Conservation (phyloP, 2,888 invertebrate genomes). For the Nemoura dubitans region DNA sequence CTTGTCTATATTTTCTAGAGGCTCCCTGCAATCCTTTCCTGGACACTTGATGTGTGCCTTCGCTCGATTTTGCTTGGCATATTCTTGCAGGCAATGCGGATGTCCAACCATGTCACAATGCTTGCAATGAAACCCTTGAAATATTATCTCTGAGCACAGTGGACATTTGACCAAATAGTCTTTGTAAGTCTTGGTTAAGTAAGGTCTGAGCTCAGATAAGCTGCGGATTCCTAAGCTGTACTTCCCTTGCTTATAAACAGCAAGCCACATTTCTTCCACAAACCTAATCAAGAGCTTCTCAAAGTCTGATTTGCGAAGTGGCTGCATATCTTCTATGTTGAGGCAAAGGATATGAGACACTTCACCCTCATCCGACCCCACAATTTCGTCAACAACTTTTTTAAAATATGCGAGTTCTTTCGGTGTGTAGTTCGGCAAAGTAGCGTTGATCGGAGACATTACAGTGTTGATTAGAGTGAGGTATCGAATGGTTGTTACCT, state of each 20-base stretch:
- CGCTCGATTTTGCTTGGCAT: background rate
- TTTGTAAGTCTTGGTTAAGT: conserved; percentile 10
- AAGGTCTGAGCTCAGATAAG: conserved; percentile 1
- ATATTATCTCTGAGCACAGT: background rate
- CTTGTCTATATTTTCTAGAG: background rate
- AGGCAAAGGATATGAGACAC: conserved; percentile 7
- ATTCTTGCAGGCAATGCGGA: background rate
- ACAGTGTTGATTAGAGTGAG: background rate
- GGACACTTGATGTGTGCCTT: background rate
- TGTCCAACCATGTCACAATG: background rate
- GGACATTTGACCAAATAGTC: background rate
- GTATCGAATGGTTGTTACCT: background rate
- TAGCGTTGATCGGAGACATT: background rate
- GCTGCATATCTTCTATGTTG: background rate
- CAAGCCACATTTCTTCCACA: conserved; percentile 17
- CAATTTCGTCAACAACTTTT: conserved; percentile 23
- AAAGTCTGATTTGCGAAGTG: background rate
- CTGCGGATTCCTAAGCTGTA: background rate
- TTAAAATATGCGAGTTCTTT: background rate
- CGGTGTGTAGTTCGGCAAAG: background rate
- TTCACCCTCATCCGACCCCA: background rate
- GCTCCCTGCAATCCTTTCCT: background rate
- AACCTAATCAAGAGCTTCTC: background rate
- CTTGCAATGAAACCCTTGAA: background rate
- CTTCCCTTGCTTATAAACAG: background rate